phyloP scores from a whole-genome alignment of 1,140 invertebrate species.

The Aphelenchoides avenae region DNA sequence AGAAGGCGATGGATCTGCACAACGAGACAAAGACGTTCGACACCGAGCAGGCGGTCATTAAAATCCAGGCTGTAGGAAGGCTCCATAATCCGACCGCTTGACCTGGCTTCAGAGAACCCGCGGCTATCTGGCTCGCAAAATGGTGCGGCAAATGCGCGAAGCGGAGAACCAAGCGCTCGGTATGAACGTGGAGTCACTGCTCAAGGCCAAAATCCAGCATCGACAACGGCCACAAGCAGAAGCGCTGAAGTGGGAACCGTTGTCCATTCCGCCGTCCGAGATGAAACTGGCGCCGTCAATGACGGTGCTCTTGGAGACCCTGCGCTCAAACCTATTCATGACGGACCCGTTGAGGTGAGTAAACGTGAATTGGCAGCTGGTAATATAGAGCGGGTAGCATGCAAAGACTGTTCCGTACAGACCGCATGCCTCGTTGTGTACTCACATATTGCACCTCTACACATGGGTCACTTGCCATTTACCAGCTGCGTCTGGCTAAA shows the following conservation, averaged over 20 bases:
- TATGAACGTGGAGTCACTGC: background rate
- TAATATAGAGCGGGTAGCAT: too few relatives aligned
- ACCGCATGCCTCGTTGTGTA: too few relatives aligned
- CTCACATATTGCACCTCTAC: too few relatives aligned
- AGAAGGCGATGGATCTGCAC: conserved; percentile 13
- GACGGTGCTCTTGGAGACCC: background rate
- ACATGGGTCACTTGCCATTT: too few relatives aligned
- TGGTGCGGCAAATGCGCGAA: background rate
- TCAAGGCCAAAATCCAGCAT: background rate
- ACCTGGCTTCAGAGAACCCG: background rate
- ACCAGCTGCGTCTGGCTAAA: too few relatives aligned
- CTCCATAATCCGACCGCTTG: background rate
- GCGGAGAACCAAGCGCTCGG: background rate
- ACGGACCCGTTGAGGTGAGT: conserved; percentile 6
- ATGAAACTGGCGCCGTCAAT: background rate
- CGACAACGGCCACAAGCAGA: background rate
- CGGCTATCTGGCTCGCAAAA: background rate
- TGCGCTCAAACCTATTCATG: conserved; percentile 9
- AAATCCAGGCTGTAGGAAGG: conserved; percentile 2
- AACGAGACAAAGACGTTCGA: conserved; percentile 3
- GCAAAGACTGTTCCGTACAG: too few relatives aligned
- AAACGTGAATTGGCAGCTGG: background rate
- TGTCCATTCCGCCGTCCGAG: background rate
- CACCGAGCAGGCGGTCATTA: conserved; percentile 5
- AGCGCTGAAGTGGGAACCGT: background rate